Base-by-base conservation (phyloP, 2,888 invertebrate genomes). In the Campoplex nolae region DNA sequence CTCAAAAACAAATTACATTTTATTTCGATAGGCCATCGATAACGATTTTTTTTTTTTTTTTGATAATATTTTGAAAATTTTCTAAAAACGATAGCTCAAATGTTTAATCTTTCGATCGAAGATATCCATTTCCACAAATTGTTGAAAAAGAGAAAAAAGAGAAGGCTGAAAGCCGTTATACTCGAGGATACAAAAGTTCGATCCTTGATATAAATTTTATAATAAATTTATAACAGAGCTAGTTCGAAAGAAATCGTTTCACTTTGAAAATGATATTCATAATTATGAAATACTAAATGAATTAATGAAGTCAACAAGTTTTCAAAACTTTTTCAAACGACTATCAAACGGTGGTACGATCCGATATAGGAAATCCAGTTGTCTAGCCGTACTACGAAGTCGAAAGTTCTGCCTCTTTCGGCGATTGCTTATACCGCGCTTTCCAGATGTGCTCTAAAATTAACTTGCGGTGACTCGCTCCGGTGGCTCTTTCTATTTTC, bases 381-480 rank as follows among this genome's bases (percentile, higher is more conserved):
- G 62, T 62, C 62, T 62, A 62, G 62, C 58, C 58, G 28, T 13
- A 58, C 62, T 62, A 3, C 4, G 9, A 32, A 23, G 62, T 62
- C 62, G 32, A 62, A 62, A 62, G 32, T 62, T 62, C 32, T 62
- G 32, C 62, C 62, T 62, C 62, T 32, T 62, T 32, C 62, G 62
- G 32, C 16, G 32, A 62, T 32, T 62, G 62, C 62, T 62, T 62
- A 32, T 62, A 62, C 62, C 16, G 62, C 62, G 62, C 62, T 62
- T 62, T 62, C 62, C 62, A 62, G 62, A 62, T 62, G 62, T 62
- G 62, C 62, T 32, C 62, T 62, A 62, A 62, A 62, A 62, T 62
- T 62, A 62, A 62, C 62, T 62, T 16, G 16, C 62, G 62, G 32
- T 62, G 32, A 62, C 62, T 62, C 62, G 62, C 62, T 62, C 62